These are phyloP conservation scores for Xanthia icteritia DNA, from an alignment of 2,888 invertebrate genomes.

Conservation along the genomic window DNA sequence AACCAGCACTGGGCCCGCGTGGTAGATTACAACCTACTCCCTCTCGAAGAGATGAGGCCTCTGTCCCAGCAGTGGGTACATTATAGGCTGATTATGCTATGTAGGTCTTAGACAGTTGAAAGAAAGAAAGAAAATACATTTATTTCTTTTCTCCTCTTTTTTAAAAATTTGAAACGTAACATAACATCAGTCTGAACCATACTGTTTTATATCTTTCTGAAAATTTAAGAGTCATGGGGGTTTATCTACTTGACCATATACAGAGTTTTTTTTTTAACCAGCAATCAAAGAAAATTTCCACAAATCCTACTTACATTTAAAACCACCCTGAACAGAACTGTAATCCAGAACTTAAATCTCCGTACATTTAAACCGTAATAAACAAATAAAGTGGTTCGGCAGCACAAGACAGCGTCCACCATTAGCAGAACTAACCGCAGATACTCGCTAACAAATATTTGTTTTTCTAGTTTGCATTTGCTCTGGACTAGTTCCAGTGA, in stretches of 20 bases:
- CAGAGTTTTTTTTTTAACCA: not conserved
- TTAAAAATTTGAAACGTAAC: too few relatives aligned
- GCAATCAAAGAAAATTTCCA: not conserved
- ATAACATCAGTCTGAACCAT: too few relatives aligned
- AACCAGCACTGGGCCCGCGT: too few relatives aligned
- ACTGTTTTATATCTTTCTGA: not conserved
- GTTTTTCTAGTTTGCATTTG: constrained; percentile 53
- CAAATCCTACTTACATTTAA: not conserved
- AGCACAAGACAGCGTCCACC: constrained; percentile 48
- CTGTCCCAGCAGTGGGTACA: too few relatives aligned
- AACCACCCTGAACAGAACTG: constrained; percentile 3
- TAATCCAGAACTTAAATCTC: constrained; percentile 7
- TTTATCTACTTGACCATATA: not conserved
- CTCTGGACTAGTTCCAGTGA: constrained; percentile 23
- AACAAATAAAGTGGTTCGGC: constrained; percentile 36
- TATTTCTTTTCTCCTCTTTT: too few relatives aligned
- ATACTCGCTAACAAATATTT: constrained; percentile 45
- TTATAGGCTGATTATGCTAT: too few relatives aligned
- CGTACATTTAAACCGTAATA: constrained; percentile 39
- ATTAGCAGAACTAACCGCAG: constrained; percentile 47
- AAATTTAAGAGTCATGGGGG: not conserved
- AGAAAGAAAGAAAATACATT: too few relatives aligned
- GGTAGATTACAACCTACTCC: too few relatives aligned
- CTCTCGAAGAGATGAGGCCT: too few relatives aligned
- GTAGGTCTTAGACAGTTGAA: not conserved